These are phyloP conservation scores for Drosophila eohydei DNA, from an alignment of 2,888 invertebrate genomes.

Conservation along the genomic window DNA sequence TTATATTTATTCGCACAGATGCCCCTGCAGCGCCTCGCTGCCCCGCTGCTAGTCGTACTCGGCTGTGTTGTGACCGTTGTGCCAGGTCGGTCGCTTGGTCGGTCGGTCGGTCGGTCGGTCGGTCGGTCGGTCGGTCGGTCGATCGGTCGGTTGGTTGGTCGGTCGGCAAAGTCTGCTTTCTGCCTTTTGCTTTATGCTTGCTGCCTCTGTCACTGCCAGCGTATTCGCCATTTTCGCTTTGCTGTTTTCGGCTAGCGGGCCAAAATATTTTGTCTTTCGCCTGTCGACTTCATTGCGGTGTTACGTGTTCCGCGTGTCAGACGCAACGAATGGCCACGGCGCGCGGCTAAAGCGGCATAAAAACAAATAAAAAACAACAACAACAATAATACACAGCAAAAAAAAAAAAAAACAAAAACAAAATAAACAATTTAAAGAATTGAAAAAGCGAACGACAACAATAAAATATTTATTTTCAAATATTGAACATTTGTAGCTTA, in stretches of 20 bases:
- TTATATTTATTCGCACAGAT: constrained; percentile 38
- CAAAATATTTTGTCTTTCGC: constrained; percentile 72
- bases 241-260: constrained; percentile 76
- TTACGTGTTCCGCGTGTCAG: constrained; percentile 85
- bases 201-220: constrained; percentile 39
- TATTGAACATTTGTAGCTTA: constrained; percentile 44
- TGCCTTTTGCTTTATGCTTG: constrained; percentile 19
- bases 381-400: constrained; percentile 6
- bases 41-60: constrained; percentile 8
- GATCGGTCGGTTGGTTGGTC: not conserved
- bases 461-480: constrained; percentile 44
- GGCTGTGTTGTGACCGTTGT: constrained; percentile 43
- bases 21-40: constrained; percentile 8
- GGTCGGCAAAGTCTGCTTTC: constrained; percentile 33
- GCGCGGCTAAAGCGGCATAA: constrained; percentile 63
- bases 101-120: not conserved
- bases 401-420: constrained; percentile 5
- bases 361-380: constrained; percentile 26
- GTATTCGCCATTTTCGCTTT: constrained; percentile 69
- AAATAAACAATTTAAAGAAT: constrained; percentile 19
- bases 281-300: constrained; percentile 84
- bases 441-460: constrained; percentile 34
- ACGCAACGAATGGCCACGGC: constrained; percentile 70
- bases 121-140: not conserved
- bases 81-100: constrained; percentile 38